A percentile compares a stretch with the other conserved stretches of the same genome.
phyloP scores from a whole-genome alignment of 64 coral and sea anemone genomes.

The Actinia equina region DNA sequence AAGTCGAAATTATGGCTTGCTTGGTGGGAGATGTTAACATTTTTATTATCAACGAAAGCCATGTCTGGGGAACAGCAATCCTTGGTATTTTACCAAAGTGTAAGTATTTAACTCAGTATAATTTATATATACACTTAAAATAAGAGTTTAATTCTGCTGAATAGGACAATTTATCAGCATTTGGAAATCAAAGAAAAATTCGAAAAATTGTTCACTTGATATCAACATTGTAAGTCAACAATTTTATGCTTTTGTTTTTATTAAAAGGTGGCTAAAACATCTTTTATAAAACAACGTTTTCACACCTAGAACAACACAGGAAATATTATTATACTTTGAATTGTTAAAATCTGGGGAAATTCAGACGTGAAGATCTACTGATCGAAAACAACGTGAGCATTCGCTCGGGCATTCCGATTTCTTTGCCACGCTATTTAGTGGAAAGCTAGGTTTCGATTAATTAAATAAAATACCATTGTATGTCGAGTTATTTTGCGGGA shows the following conservation, averaged over 20 bases:
- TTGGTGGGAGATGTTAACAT: neutral
- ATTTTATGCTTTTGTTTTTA: neutral
- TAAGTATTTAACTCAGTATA: neutral
- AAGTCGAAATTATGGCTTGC: neutral
- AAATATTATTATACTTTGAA: neutral
- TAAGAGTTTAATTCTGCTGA: neutral
- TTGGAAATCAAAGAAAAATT: neutral
- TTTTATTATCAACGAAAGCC: neutral
- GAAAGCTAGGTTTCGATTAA: too few relatives aligned
- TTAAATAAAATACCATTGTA: too few relatives aligned
- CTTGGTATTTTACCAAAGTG: neutral
- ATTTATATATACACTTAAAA: neutral
- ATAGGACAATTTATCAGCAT: too few relatives aligned
- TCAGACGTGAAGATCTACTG: too few relatives aligned
- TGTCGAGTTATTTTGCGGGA: too few relatives aligned
- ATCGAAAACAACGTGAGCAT: neutral
- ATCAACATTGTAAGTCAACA: too few relatives aligned
- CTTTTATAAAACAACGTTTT: neutral
- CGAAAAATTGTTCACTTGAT: neutral
- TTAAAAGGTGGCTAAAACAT: neutral
- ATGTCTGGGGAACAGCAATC: neutral
- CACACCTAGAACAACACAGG: too few relatives aligned
- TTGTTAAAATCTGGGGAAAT: too few relatives aligned
- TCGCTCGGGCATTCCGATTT: neutral
- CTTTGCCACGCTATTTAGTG: too few relatives aligned